phyloP scores from a whole-genome alignment of 2,797 vertebrate species.

The Coilia nasus region DNA sequence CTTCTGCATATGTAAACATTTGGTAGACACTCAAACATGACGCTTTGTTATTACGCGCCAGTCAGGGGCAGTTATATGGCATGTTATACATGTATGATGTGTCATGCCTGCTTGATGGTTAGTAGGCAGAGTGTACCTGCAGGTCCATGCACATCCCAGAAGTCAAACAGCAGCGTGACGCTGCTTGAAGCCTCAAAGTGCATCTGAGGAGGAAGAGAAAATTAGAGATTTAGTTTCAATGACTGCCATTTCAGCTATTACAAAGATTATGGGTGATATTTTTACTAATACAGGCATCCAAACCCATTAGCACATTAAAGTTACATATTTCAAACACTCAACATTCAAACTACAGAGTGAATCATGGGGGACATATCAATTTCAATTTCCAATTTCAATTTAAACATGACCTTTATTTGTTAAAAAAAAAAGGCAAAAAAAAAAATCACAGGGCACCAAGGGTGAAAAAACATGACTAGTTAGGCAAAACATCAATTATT shows the following conservation, averaged over 20 bases:
- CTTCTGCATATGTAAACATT: not conserved
- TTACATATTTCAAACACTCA: not conserved
- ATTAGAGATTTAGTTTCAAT: not conserved
- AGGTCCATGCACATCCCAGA: conserved; percentile 86
- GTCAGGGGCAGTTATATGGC: not conserved
- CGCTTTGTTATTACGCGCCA: not conserved
- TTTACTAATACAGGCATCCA: not conserved
- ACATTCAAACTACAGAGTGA: not conserved
- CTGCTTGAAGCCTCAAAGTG: conserved; percentile 82
- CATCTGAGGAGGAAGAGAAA: conserved; percentile 78
- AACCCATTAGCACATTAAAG: not conserved
- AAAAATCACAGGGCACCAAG: too few relatives aligned
- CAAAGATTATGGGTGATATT: not conserved
- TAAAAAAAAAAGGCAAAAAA: too few relatives aligned
- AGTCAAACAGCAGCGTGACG: conserved; percentile 89
- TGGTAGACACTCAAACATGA: not conserved
- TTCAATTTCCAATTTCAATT: too few relatives aligned
- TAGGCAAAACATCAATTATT: too few relatives aligned
- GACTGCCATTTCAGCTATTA: not conserved
- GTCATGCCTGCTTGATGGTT: not conserved
- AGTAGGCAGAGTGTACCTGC: conserved; percentile 72
- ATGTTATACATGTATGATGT: not conserved
- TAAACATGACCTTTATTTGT: too few relatives aligned
- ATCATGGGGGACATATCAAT: too few relatives aligned
- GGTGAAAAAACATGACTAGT: too few relatives aligned